These are phyloP conservation scores for Phallusia fumigata DNA, from an alignment of 23 tunicate species.

Conservation along the genomic window DNA sequence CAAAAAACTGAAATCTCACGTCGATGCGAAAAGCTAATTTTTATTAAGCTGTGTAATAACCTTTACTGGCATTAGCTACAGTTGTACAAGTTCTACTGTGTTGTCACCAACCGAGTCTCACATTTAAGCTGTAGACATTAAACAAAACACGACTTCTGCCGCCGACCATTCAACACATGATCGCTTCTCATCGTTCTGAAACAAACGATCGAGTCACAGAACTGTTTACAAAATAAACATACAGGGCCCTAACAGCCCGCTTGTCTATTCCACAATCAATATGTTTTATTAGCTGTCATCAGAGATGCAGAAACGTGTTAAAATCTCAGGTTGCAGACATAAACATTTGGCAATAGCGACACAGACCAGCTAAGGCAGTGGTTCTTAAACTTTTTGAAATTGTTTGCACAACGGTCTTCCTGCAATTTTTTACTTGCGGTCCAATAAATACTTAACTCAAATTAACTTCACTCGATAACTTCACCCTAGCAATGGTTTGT, in stretches of 20 bases:
- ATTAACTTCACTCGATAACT: too few species aligned
- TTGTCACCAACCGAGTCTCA: not conserved
- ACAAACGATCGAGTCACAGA: not conserved
- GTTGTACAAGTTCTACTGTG: not conserved
- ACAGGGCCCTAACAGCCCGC: not conserved
- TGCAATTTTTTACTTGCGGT: too few species aligned
- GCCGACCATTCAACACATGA: not conserved
- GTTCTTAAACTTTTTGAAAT: too few species aligned
- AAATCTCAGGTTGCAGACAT: not conserved
- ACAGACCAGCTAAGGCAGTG: too few species aligned
- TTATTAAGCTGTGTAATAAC: not conserved
- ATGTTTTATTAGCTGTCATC: slow-evolving; percentile 2
- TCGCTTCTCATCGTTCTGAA: not conserved
- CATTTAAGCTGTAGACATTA: not conserved
- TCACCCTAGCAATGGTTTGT: too few species aligned
- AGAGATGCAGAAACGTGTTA: not conserved
- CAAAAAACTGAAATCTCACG: too few species aligned
- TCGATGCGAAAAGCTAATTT: not conserved
- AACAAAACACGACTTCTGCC: not conserved
- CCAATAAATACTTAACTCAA: too few species aligned
- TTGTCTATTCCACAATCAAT: not conserved
- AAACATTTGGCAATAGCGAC: too few species aligned
- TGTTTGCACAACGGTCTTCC: too few species aligned
- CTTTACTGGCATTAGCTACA: not conserved
- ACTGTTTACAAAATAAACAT: not conserved